Conservation (phyloP, 2,888 invertebrate genomes). For the Iselma pallidipennis region DNA sequence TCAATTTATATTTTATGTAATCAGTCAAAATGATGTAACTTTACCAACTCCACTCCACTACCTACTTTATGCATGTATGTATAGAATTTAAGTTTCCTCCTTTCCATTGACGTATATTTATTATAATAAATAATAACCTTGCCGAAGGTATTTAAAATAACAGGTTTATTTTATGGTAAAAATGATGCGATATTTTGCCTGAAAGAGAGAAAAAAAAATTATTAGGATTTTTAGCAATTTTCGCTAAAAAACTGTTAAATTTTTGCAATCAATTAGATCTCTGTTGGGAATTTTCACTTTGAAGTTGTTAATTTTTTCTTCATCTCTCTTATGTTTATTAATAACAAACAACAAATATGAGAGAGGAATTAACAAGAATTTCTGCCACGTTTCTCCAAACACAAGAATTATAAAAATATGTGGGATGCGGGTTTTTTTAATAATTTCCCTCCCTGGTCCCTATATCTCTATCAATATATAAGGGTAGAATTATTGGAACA, state of each 20-base stretch:
- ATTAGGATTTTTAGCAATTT: too few relatives aligned
- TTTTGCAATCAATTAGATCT: too few relatives aligned
- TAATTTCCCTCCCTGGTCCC: too few relatives aligned
- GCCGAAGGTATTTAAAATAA: not conserved
- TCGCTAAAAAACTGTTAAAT: too few relatives aligned
- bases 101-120: not conserved
- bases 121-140: not conserved
- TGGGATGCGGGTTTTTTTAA: not conserved
- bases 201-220: not conserved
- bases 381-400: too few relatives aligned
- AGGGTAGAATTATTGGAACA: not conserved
- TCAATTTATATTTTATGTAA: not conserved
- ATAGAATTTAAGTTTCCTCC: not conserved
- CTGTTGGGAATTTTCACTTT: too few relatives aligned
- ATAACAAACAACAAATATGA: too few relatives aligned
- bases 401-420: too few relatives aligned
- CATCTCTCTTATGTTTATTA: too few relatives aligned
- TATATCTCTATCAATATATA: not conserved
- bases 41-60: too few relatives aligned
- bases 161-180: not conserved
- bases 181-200: not conserved
- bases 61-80: not conserved
- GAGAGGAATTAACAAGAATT: too few relatives aligned
- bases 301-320: too few relatives aligned
- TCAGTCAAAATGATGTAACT: not conserved